Conservation (phyloP, 2,797 vertebrate species). For the Yasuhikotakia modesta region DNA sequence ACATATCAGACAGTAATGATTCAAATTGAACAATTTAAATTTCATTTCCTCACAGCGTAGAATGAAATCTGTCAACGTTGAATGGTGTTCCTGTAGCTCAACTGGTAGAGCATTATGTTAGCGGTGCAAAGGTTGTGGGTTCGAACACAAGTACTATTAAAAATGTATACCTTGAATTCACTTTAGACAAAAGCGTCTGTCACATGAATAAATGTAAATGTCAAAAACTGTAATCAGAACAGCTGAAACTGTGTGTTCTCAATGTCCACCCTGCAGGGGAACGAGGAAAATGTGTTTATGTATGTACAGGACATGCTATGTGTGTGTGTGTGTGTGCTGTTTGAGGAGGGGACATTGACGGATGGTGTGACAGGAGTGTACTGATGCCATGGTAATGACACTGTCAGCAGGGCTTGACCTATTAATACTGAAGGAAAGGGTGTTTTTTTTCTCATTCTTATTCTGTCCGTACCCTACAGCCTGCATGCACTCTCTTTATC, state of each 20-base stretch:
- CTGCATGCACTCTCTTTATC: conserved; percentile 1
- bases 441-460: conserved; percentile 10
- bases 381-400: conserved; percentile 63
- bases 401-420: conserved; percentile 53
- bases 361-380: conserved; percentile 42
- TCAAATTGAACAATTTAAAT: too few relatives aligned
- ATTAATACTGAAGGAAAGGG: conserved; percentile 39
- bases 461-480: not conserved
- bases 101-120: too few relatives aligned
- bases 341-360: conserved; percentile 47
- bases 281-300: not conserved
- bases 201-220: too few relatives aligned
- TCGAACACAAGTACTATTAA: too few relatives aligned
- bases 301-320: conserved; percentile 9
- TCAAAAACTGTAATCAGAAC: too few relatives aligned
- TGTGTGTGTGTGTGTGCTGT: not conserved
- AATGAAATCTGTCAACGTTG: too few relatives aligned
- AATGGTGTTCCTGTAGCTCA: too few relatives aligned
- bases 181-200: too few relatives aligned
- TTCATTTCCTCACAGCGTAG: too few relatives aligned
- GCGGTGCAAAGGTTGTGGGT: too few relatives aligned
- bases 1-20: too few relatives aligned
- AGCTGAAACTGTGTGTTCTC: not conserved
- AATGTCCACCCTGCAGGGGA: not conserved
- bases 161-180: too few relatives aligned